A percentile compares a stretch with the other conserved stretches of the same genome.
Evolutionary conservation across 2,113 vertebrate species (phyloP).

Genomic region (Oncorhynchus mykiss): DNA sequence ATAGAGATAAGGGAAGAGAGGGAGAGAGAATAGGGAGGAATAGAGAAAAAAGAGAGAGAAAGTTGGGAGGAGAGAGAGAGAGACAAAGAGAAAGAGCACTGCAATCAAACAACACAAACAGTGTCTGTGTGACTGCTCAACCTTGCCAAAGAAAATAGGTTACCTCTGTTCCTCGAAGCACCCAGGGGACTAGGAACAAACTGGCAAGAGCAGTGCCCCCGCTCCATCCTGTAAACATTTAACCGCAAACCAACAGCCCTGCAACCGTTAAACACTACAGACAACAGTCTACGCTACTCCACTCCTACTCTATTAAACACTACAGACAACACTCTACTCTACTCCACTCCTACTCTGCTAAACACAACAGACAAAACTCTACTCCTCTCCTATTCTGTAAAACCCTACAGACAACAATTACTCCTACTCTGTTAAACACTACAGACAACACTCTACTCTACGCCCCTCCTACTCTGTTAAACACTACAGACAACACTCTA

Average conservation of each 20-base stretch:
- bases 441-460: no score
- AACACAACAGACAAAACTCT: no score
- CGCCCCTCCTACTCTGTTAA: no score
- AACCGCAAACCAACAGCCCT: conserved; percentile 31
- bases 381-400: no score
- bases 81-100: conserved; percentile 26
- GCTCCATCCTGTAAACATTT: conserved; percentile 57
- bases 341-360: no score
- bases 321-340: no score
- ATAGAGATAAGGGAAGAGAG: conserved; percentile 9
- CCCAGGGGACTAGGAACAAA: conserved; percentile 45
- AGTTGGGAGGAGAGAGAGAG: not conserved
- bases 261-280: conserved; percentile 5
- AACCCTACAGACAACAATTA: no score
- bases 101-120: conserved; percentile 48
- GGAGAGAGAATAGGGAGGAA: conserved; percentile 1
- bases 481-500: no score
- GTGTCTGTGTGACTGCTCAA: conserved; percentile 56
- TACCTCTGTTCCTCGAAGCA: conserved; percentile 56
- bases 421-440: no score
- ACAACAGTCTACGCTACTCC: no score
- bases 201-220: conserved; percentile 47
- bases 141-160: conserved; percentile 69
- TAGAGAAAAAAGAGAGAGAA: not conserved
- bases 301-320: no score